Evolutionary conservation across 2,113 vertebrate genomes (phyloP).

Genomic region (Syngnathus typhle): DNA sequence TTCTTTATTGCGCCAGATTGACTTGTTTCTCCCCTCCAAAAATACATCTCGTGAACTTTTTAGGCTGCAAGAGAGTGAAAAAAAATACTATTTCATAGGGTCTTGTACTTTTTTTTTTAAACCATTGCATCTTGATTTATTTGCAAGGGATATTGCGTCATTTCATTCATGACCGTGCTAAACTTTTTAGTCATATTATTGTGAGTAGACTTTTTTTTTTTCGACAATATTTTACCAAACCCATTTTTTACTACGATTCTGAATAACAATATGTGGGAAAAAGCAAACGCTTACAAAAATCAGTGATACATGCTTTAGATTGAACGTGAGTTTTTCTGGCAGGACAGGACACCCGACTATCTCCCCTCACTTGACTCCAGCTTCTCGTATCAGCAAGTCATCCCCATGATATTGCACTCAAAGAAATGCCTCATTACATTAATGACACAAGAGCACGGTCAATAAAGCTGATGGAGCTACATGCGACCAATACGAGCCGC

Average conservation of each 20-base stretch:
- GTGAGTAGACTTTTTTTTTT: too few relatives aligned
- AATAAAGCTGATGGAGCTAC: conserved; percentile 49
- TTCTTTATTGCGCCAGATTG: conserved; percentile 13
- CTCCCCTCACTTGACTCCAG: conserved; percentile 8
- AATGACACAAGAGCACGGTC: conserved; percentile 44
- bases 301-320: not conserved
- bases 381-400: conserved; percentile 32
- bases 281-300: not conserved
- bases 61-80: not conserved
- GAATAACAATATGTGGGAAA: too few relatives aligned
- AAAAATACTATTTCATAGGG: not conserved
- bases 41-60: not conserved
- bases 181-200: too few relatives aligned
- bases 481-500: conserved; percentile 49
- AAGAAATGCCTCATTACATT: conserved; percentile 42
- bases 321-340: not conserved
- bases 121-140: too few relatives aligned
- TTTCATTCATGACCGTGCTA: too few relatives aligned
- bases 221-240: too few relatives aligned
- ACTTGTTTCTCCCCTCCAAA: conserved; percentile 6
- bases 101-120: not conserved
- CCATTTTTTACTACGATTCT: too few relatives aligned
- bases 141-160: too few relatives aligned
- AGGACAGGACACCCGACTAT: not conserved
- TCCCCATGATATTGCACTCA: conserved; percentile 14